phyloP scores from a whole-genome alignment of 1,140 invertebrate genomes.

The Antheraea pernyi region DNA sequence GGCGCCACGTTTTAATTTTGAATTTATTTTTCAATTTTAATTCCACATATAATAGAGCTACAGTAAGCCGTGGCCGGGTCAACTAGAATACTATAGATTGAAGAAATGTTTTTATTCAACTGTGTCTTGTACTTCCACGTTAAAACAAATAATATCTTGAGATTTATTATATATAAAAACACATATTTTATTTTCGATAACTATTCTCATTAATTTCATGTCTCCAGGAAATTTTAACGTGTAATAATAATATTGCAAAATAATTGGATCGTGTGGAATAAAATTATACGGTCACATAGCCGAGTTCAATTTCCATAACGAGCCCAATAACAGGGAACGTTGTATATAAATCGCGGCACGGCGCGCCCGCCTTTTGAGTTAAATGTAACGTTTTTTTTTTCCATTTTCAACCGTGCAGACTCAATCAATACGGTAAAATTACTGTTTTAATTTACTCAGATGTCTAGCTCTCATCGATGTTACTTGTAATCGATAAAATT shows the following conservation, averaged over 20 bases:
- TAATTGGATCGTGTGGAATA: constrained; percentile 32
- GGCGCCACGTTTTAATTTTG: too few species aligned
- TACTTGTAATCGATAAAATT: neutral
- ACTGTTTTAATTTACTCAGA: neutral
- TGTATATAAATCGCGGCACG: neutral
- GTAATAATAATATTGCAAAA: constrained; percentile 27
- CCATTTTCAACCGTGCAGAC: neutral
- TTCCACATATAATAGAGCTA: too few species aligned
- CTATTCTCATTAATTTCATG: neutral
- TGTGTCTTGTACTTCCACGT: too few species aligned
- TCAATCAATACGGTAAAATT: neutral
- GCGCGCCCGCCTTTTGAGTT: neutral
- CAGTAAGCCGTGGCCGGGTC: too few species aligned
- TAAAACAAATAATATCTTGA: too few species aligned
- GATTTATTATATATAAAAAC: too few species aligned
- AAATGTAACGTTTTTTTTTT: neutral
- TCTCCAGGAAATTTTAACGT: neutral
- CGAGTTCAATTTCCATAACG: constrained; percentile 37
- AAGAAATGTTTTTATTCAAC: too few species aligned
- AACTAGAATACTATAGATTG: too few species aligned
- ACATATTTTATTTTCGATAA: neutral
- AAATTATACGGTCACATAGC: constrained; percentile 31
- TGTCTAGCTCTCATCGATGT: neutral
- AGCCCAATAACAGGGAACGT: constrained; percentile 26
- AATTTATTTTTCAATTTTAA: too few species aligned